These are phyloP conservation scores for Epicauta chinensis DNA, from an alignment of 1,140 invertebrate genomes.

Conservation along the genomic window DNA sequence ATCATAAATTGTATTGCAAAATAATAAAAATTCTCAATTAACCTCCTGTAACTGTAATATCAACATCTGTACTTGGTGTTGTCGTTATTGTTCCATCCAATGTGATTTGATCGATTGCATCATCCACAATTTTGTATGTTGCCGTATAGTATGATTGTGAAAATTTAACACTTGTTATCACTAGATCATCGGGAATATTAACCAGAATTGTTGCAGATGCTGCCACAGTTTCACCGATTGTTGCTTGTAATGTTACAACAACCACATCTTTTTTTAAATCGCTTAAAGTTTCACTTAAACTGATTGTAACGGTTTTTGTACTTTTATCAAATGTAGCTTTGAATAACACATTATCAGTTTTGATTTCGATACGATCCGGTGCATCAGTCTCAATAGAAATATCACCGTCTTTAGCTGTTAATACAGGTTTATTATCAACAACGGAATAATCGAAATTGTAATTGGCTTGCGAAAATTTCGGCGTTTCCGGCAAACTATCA, in stretches of 20 bases:
- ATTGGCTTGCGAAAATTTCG: conserved; percentile 13
- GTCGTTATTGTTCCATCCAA: no score
- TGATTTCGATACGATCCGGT: neutral
- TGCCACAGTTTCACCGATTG: no score
- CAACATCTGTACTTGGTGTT: no score
- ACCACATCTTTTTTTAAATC: conserved; percentile 6
- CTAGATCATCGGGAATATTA: conserved; percentile 3
- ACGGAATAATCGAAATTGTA: conserved; percentile 14
- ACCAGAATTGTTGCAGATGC: no score
- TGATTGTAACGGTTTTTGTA: neutral
- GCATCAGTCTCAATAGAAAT: conserved; percentile 1
- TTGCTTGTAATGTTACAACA: neutral
- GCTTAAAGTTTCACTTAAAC: neutral
- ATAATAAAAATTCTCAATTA: no score
- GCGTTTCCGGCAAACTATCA: conserved; percentile 15
- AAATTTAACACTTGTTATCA: no score
- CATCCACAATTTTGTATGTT: neutral
- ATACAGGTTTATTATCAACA: neutral
- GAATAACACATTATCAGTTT: no score
- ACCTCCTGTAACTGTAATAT: no score
- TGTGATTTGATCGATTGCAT: no score
- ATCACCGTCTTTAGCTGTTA: conserved; percentile 3
- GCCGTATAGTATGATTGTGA: conserved; percentile 8
- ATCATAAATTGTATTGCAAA: no score
- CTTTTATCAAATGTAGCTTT: no score